Conservation (phyloP, 2,113 vertebrate genomes). For the Prinia subflava region DNA sequence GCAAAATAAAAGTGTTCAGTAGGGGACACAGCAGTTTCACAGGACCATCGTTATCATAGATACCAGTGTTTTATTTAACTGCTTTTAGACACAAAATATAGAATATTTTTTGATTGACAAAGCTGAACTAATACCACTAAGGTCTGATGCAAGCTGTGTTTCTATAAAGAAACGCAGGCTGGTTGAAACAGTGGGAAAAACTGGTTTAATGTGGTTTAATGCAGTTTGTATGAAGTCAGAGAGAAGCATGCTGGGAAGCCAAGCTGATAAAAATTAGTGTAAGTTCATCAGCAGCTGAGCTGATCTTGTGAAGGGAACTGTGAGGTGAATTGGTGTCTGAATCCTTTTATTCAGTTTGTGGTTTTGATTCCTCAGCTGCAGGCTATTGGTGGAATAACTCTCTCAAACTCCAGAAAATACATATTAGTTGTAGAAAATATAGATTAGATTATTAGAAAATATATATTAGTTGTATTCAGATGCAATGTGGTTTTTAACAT, state of each 20-base stretch:
- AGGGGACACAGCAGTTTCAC: neutral
- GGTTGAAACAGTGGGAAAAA: neutral
- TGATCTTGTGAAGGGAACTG: neutral
- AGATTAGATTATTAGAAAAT: too few relatives aligned
- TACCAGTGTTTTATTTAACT: neutral
- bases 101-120: neutral
- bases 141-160: neutral
- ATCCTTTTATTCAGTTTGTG: neutral
- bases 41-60: neutral
- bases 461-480: neutral
- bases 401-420: neutral
- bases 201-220: neutral
- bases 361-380: neutral
- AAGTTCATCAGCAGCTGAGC: neutral
- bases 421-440: neutral
- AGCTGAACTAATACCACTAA: neutral
- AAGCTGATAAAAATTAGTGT: neutral
- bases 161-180: neutral
- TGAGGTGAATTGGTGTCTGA: neutral
- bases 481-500: fast-evolving
- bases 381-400: neutral
- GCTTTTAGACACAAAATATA: neutral
- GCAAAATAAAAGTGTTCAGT: neutral
- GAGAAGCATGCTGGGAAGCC: neutral
- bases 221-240: neutral